Conservation (phyloP, 2,797 vertebrate species). For the Alfaro cultratus region DNA sequence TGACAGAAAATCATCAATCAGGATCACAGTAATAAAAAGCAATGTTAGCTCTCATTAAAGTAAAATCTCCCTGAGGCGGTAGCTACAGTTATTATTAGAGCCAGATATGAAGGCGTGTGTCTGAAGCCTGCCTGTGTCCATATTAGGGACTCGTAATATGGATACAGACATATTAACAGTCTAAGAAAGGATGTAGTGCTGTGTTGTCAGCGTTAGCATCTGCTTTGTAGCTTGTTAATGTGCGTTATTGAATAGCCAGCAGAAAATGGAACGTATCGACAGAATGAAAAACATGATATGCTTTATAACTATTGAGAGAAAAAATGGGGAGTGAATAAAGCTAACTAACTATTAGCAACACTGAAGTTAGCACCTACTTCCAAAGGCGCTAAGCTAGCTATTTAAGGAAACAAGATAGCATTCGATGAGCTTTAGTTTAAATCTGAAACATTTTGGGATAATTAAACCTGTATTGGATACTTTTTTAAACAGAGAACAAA, state of each 20-base stretch:
- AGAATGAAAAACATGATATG: background rate
- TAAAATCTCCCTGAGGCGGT: background rate
- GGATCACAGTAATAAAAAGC: background rate
- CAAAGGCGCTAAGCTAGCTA: background rate
- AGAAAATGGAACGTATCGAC: background rate
- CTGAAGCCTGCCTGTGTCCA: background rate
- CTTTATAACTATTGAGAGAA: background rate
- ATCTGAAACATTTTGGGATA: background rate
- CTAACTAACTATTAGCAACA: background rate
- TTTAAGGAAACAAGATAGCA: background rate
- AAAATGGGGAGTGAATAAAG: background rate
- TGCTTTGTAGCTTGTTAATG: background rate
- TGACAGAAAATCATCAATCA: background rate
- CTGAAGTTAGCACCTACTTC: background rate
- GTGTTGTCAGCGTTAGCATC: background rate
- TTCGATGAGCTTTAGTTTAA: background rate
- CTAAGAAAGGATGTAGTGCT: background rate
- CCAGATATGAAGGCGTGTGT: background rate
- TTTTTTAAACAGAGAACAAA: background rate
- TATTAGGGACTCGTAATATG: background rate
- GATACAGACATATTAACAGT: too few species aligned
- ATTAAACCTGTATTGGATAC: background rate
- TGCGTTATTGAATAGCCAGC: background rate
- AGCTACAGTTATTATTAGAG: background rate
- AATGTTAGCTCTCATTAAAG: background rate